Base-by-base conservation (phyloP, 2,888 invertebrate genomes). In the Limnephilus marmoratus region DNA sequence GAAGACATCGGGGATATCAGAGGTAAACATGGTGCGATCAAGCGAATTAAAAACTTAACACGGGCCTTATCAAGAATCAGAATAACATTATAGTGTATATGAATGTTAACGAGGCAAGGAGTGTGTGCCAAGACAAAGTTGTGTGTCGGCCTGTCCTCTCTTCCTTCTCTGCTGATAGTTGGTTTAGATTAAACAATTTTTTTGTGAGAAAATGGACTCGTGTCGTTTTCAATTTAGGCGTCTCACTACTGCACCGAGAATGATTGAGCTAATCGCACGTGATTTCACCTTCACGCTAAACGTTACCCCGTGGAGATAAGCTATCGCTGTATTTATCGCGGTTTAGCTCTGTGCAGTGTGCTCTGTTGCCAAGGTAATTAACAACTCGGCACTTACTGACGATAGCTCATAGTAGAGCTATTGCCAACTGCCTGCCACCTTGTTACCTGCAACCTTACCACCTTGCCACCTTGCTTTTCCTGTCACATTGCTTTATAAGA, bases 271-370 rank as follows among this genome's bases (percentile, higher is more conserved):
- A 45, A 86, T 86, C 11, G 41, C 86, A 86, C 86, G 86, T 86
- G 86, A 86, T 86, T 86, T 86, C 86, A 86, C 86, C 86, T 86
- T 86, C 86, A 86, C 49, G 86, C 86, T 86, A 29, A 45, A 86
- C 45, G 45, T 45, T 86, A 29, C 45, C 37, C 45, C 86, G 45
- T 24, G n/a, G 45, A 24, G 86, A 86, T 86, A 86, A 86, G 86
- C 45, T 45, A 45, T 86, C 86, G 45, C 45, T 3, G 86, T 49
- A 24, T 24, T 68, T 68, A 68, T 68, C 68, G 68, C 68, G 68
- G 68, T 68, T 68, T 68, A 68, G 68, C 24, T 68, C 68, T 68
- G 68, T 41, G 45, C 45, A 45, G 45, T 45, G 45, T 12, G 86
- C 86, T 29, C 41, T 45, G 86, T 86, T 86, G 86, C 49, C 86